These are phyloP conservation scores for Electrona antarctica DNA, from an alignment of 2,113 vertebrate species.

Conservation along the genomic window DNA sequence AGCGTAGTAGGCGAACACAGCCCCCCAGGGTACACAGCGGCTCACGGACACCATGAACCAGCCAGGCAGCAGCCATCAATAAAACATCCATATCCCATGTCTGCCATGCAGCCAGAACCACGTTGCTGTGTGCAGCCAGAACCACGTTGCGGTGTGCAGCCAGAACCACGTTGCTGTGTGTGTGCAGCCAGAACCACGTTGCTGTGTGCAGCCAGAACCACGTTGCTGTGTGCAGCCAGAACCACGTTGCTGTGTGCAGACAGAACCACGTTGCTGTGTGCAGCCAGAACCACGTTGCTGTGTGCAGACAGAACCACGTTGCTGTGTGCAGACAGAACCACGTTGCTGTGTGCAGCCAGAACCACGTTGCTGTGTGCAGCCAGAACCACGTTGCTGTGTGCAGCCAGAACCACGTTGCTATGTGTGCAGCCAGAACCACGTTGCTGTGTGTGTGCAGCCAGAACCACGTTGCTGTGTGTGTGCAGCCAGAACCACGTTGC, in stretches of 20 bases:
- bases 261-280: too few relatives aligned
- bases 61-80: constrained; percentile 26
- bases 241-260: neutral
- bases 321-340: neutral
- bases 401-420: too few relatives aligned
- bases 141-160: neutral
- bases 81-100: constrained; percentile 30
- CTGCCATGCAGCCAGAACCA: neutral
- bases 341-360: neutral
- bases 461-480: too few relatives aligned
- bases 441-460: neutral
- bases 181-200: neutral
- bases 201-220: neutral
- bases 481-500: neutral
- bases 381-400: neutral
- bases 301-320: too few relatives aligned
- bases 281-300: neutral
- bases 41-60: neutral
- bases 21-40: constrained; percentile 7
- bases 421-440: neutral
- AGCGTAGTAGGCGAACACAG: neutral
- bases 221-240: neutral
- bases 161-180: neutral
- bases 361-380: too few relatives aligned
- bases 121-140: neutral